A percentile compares a stretch with the other conserved stretches of the same genome.
These are phyloP conservation scores for Coleophora deauratella DNA, from an alignment of 2,888 invertebrate species.

Conservation along the genomic window DNA sequence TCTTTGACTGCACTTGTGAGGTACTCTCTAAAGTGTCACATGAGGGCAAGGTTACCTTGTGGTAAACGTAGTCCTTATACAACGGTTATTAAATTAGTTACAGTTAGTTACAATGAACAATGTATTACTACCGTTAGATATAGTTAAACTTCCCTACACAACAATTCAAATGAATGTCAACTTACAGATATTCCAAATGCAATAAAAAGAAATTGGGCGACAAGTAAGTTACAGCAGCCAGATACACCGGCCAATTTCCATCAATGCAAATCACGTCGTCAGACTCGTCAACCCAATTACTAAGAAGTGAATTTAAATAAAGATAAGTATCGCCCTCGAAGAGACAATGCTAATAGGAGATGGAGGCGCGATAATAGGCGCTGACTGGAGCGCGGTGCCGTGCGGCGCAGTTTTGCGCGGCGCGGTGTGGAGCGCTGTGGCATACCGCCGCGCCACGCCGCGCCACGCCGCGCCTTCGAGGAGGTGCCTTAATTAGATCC, in stretches of 20 bases:
- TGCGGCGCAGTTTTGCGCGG: slow-evolving; percentile 27
- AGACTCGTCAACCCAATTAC: slow-evolving; percentile 75
- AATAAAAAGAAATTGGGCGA: slow-evolving; percentile 61
- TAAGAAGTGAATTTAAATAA: slow-evolving; percentile 75
- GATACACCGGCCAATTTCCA: slow-evolving; percentile 66
- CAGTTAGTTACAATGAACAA: too few relatives aligned
- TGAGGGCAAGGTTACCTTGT: slow-evolving; percentile 18
- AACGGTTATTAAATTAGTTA: too few relatives aligned
- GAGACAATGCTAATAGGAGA: slow-evolving; percentile 73
- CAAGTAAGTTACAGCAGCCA: slow-evolving; percentile 50
- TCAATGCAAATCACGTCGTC: slow-evolving; percentile 75
- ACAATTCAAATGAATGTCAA: background rate
- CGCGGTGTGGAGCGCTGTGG: slow-evolving; percentile 11
- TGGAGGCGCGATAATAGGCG: slow-evolving; percentile 70
- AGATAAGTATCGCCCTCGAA: slow-evolving; percentile 74
- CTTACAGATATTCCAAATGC: slow-evolving; percentile 51
- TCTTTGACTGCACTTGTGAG: slow-evolving; percentile 57
- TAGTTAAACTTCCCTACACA: background rate
- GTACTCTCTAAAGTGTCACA: slow-evolving; percentile 50
- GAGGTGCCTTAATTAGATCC: slow-evolving; percentile 71
- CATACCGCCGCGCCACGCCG: slow-evolving; percentile 19
- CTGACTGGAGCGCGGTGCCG: slow-evolving; percentile 49
- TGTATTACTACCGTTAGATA: too few relatives aligned
- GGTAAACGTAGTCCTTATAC: too few relatives aligned
- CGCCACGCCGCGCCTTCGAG: slow-evolving; percentile 19